phyloP scores from a whole-genome alignment of 2,888 invertebrate species.

The Zaprionus lineosus region DNA sequence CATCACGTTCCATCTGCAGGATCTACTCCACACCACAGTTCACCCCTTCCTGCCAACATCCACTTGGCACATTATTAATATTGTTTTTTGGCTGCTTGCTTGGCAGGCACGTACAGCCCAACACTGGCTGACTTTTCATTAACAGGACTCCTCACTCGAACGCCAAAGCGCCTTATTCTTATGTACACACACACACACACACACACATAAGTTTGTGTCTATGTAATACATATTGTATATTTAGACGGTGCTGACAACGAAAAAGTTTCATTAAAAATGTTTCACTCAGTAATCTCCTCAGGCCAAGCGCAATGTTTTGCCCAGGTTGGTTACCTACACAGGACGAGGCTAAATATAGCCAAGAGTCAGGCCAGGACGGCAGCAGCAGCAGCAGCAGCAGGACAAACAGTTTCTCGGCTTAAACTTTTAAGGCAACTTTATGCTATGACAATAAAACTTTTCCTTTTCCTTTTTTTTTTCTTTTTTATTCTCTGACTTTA shows the following conservation, averaged over 20 bases:
- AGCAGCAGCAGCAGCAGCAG: not conserved
- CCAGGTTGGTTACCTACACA: conserved; percentile 20
- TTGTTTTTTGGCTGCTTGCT: conserved; percentile 51
- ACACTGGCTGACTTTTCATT: conserved; percentile 68
- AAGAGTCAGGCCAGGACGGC: not conserved
- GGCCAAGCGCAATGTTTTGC: conserved; percentile 32
- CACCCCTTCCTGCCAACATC: conserved; percentile 6
- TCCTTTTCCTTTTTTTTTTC: conserved; percentile 40
- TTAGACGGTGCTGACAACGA: conserved; percentile 29
- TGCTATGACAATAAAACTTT: conserved; percentile 74
- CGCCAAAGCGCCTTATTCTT: conserved; percentile 44
- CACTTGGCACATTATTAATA: conserved; percentile 68
- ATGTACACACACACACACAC: not conserved
- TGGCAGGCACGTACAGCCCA: conserved; percentile 53
- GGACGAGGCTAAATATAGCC: conserved; percentile 62
- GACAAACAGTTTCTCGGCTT: conserved; percentile 40
- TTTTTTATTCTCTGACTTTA: conserved; percentile 30
- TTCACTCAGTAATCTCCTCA: conserved; percentile 69
- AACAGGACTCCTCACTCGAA: conserved; percentile 51
- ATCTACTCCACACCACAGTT: not conserved
- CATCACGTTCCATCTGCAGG: conserved; percentile 32
- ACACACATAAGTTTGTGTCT: not conserved
- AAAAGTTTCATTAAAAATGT: conserved; percentile 75
- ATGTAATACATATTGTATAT: conserved; percentile 7
- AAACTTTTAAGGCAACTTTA: conserved; percentile 74